phyloP scores from a whole-genome alignment of 2,888 invertebrate species.

The Eilema griseolum region DNA sequence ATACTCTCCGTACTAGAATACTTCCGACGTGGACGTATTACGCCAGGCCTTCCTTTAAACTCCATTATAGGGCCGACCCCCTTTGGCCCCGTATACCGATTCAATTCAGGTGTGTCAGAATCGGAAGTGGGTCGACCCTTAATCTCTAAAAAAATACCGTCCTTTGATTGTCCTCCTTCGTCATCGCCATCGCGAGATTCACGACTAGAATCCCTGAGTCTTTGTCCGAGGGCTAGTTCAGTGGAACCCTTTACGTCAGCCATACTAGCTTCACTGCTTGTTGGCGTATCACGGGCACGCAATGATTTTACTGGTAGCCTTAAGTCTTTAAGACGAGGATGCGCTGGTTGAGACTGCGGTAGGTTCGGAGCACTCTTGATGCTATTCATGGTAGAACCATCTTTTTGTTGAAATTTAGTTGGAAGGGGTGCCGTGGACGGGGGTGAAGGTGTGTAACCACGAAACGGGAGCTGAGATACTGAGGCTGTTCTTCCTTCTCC shows the following conservation, averaged over 20 bases:
- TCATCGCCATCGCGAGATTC: slow-evolving; percentile 89
- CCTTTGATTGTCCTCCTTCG: slow-evolving; percentile 90
- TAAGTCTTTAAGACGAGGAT: slow-evolving; percentile 91
- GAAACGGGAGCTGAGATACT: slow-evolving; percentile 88
- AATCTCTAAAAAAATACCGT: slow-evolving; percentile 91
- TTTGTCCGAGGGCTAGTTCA: slow-evolving; percentile 83
- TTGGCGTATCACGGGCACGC: slow-evolving; percentile 88
- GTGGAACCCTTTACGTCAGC: slow-evolving; percentile 87
- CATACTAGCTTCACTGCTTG: slow-evolving; percentile 88
- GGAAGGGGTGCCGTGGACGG: slow-evolving; percentile 95
- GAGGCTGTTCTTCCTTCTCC: slow-evolving; percentile 85
- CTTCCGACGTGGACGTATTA: slow-evolving; percentile 85
- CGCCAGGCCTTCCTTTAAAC: slow-evolving; percentile 88
- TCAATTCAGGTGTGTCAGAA: slow-evolving; percentile 85
- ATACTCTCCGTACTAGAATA: slow-evolving; percentile 95
- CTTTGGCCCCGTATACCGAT: slow-evolving; percentile 86
- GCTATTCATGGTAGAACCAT: slow-evolving; percentile 91
- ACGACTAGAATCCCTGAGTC: slow-evolving; percentile 82
- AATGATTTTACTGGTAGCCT: slow-evolving; percentile 91
- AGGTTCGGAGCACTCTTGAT: slow-evolving; percentile 93
- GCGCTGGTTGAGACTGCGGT: slow-evolving; percentile 89
- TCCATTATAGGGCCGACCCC: slow-evolving; percentile 87
- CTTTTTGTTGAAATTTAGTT: slow-evolving; percentile 92
- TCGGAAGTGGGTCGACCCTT: slow-evolving; percentile 90
- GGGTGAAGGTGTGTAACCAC: slow-evolving; percentile 93